These are phyloP conservation scores for Engraulis encrasicolus DNA, from an alignment of 2,113 vertebrate species.

Conservation along the genomic window DNA sequence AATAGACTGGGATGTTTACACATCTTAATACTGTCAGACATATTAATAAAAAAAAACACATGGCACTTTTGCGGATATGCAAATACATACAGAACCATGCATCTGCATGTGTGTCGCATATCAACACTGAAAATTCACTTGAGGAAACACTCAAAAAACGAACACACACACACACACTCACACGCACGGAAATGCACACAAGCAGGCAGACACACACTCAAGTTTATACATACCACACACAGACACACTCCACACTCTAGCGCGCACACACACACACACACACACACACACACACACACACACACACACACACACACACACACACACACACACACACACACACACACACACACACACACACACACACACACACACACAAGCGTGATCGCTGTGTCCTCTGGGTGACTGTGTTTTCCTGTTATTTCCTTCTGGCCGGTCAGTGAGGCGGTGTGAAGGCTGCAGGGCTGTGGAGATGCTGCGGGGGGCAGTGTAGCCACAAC, in stretches of 20 bases:
- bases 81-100: too few relatives aligned
- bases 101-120: too few relatives aligned
- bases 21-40: not conserved
- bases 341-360: slow-evolving; percentile 1
- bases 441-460: not conserved
- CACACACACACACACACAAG: slow-evolving; percentile 41
- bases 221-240: not conserved
- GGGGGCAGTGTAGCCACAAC: not conserved
- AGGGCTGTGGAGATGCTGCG: not conserved
- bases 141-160: too few relatives aligned
- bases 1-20: not conserved
- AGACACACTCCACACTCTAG: not conserved
- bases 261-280: not conserved
- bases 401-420: not conserved
- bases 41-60: not conserved
- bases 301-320: slow-evolving; percentile 40
- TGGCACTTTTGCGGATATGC: too few relatives aligned
- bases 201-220: not conserved
- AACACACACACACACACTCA: not conserved
- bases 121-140: too few relatives aligned
- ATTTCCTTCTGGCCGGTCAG: not conserved
- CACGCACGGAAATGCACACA: not conserved
- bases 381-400: slow-evolving; percentile 11
- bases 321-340: not conserved
- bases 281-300: not conserved